Base-by-base conservation (phyloP, 2,888 invertebrate genomes). In the Trachelus stipa region DNA sequence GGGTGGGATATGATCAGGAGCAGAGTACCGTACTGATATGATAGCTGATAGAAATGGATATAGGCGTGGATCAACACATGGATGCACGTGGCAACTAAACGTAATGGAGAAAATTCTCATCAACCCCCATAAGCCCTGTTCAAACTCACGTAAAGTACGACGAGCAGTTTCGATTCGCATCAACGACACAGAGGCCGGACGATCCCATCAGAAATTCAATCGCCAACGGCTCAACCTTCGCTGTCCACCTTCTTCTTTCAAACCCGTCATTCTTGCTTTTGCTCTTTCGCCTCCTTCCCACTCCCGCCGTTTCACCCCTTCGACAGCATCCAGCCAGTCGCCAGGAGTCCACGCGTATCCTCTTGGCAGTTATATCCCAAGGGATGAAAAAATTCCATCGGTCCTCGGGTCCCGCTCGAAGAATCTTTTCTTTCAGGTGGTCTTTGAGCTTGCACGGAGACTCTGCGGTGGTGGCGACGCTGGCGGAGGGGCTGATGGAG, bases 161-260 rank as follows among this genome's bases (percentile, higher is more conserved):
- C 9, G 23, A 56, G 56, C 56, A 56, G 56, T 23, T 56, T 56
- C 56, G 23, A 56, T 23, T 56, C 56, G 23, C 23, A 23, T 40
- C 40, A 6, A 6, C 40, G 79, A 79, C 79, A 79, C 76, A 76
- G 80, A 79, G 79, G 81, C 77, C 79, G 79, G 81, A 81, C 81
- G 81, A 79, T 82, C 81, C 78, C 79, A 82, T 82, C 80, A 79
- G 77, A 81, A 83, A 83, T 83, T 83, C 83, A 83, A 83, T 83
- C 81, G 78, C 79, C 79, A 79, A 82, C 76, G 73, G 76, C 76
- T 56, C 56, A 56, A 23, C 56, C 56, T 56, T 56, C 56, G 23
- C 56, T 23, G 23, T 56, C 56, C 56, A 9, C 56, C 9, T 56
- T 56, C 23, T 23, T 56, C 23, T 23, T 9, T 11, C 56, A 9